Base-by-base conservation (phyloP, 2,113 vertebrate genomes). In the Oncorhynchus nerka region DNA sequence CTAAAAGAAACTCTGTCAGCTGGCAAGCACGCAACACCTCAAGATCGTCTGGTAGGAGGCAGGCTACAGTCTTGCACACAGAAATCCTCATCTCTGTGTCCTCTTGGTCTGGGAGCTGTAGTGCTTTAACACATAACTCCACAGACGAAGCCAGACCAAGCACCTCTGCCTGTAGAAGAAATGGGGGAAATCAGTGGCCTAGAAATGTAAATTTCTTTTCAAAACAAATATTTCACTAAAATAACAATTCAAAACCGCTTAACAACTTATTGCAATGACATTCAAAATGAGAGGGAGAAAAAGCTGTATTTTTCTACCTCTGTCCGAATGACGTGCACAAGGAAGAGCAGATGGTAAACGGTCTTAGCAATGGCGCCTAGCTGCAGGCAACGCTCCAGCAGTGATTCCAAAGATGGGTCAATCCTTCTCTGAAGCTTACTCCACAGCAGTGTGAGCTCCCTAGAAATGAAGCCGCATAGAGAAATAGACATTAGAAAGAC, bases 321-420 rank as follows among this genome's bases (percentile, higher is more conserved):
- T 81, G 97, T 92, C 13, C 97, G 97, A 87, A 99, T 97, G 61
- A 99, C 95, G 90, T 95, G 96, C 83, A 99, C 97, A 75, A 99
- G 94, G 89, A 95, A 98, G 78, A 99, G 95, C 24, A 99, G 93
- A 91, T 99, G 97, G 83, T 95, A 93, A 49, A 96, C 94, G 0
- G 96, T 99, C 91, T 95, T 98, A 73, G 98, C 96, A 85, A 99
- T 97, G 84, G 97, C 95, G 75, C 96, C 98, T 78, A 99, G 96
- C 81, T 99, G 97, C 88, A 97, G 97, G 92, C 97, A 99, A 71
- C 97, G 94, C 84, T 99, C 97, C 83, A 99, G 86, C 81, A 99
- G 97, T 45, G 96, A 97, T 74, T 94, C 91, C 81, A 96, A 86
- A 20, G 97, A 97, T 49, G 96, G 91, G 80, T 98, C 97, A 3